Evolutionary conservation across 2,888 invertebrate species (phyloP), one percentile per base, ranked within the genome.

Genomic region (Chironomus tentans): DNA sequence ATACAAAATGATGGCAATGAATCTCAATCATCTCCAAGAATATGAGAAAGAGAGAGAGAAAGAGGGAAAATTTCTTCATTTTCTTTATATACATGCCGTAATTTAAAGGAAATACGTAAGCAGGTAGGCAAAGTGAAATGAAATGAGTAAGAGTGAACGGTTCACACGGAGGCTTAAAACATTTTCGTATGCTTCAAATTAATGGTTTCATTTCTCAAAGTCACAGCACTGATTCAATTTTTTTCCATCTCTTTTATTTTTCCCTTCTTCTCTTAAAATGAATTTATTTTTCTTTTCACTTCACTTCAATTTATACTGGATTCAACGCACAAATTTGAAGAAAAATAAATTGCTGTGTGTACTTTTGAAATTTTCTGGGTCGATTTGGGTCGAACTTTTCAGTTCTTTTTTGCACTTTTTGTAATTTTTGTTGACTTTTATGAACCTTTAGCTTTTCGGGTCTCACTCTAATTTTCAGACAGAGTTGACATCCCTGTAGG

Each of bases 171-270:
- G 46, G 68, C 68, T 68, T 68, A 68, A 68, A 68, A 38, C 46
- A 38, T 68, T 68, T 38, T 68, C 46, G 28, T 68, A n/a, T 68
- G 68, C 68, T 38, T 68, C 21, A 68, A 68, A 68, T 68, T 68
- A 68, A 68, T 68, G 68, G 46, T 38, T 38, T 46, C 68, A 68
- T 68, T 68, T 68, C 68, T 68, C 68, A 68, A 68, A 68, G 68
- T 68, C 68, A 68, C 28, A 68, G 15, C 46, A 46, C 15, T 28
- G 38, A 68, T 18, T 68, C 68, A 65, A 65, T 22, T 65, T 65
- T n/a, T 18, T 65, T 22, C 38, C 38, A 38, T 65, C 18, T 65
- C 22, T 65, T 18, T 22, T 65, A 13, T 7, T 65, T 3, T 4
- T 65, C 1, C 22, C 13, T 65, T 65, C 10, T 65, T n/a, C 7